These are phyloP conservation scores for Ctenomys sociabilis DNA, from an alignment of 2,113 vertebrate genomes.

Conservation along the genomic window DNA sequence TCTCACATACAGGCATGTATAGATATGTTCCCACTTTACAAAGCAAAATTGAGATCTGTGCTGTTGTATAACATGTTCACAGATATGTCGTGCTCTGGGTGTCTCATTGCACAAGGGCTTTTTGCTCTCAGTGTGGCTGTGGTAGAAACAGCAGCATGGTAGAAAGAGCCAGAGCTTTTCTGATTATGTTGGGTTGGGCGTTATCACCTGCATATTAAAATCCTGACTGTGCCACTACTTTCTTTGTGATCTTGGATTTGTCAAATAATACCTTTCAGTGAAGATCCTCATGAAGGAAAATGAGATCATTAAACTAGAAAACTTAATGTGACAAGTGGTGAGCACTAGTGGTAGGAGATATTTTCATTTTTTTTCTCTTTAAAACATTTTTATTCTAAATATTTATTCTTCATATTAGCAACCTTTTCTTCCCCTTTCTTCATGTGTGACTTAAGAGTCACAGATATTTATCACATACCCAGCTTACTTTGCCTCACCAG, in stretches of 20 bases:
- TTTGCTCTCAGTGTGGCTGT: not conserved
- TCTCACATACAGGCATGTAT: not conserved
- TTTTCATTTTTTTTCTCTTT: constrained; percentile 8
- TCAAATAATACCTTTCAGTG: not conserved
- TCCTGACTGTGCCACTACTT: not conserved
- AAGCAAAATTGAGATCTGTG: not conserved
- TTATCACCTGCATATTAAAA: not conserved
- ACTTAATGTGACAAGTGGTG: constrained; percentile 45
- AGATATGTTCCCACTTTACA: not conserved
- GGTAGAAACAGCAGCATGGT: not conserved
- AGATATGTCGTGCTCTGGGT: not conserved
- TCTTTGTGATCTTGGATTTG: not conserved
- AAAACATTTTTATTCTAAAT: constrained; percentile 23
- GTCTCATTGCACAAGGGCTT: not conserved
- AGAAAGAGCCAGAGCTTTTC: not conserved
- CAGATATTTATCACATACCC: not conserved
- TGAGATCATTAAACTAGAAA: not conserved
- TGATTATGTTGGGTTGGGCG: not conserved
- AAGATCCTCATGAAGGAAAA: constrained; percentile 5
- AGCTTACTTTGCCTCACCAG: not conserved
- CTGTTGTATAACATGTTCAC: not conserved
- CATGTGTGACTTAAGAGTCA: not conserved
- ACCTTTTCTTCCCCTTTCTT: constrained; percentile 5
- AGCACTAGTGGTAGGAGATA: constrained; percentile 46
- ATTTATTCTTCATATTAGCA: not conserved